Evolutionary conservation across 2,888 invertebrate genomes (phyloP), one percentile per base, ranked within the genome.

Genomic region (Orchesellides sinensis): DNA sequence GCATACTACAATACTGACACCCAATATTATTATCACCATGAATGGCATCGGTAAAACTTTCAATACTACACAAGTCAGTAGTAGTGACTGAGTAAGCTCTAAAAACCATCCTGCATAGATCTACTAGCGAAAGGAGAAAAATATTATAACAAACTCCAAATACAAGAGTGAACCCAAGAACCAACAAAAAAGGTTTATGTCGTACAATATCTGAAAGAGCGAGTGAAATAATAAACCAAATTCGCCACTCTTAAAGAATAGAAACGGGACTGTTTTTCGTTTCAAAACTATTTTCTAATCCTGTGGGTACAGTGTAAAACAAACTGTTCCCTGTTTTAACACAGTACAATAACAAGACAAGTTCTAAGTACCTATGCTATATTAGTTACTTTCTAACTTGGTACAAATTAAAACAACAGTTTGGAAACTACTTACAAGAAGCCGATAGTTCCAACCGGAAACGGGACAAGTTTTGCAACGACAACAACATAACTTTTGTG

Each of bases 21-120:
- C 59, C 59, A 59, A 27, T 59, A 59, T 56, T 56, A 56, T 56
- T 27, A 59, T 32, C 32, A 59, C 27, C 59, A 32, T 59, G 10
- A 59, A 32, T 29, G 19, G 59, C 32, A 59, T 59, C 59, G 32
- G 17, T 2, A 56, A n/a, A 49, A n/a, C 17, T 17, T n/a, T 54
- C 54, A 54, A 6, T n/a, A n/a, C n/a, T n/a, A n/a, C 19, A 59
- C 59, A 59, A 59, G 17, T 29, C n/a, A 32, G 29, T 17, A 32
- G 6, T 59, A 56, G 8, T 8, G 32, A 8, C 21, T 17, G n/a
- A 17, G 17, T n/a, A 59, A 32, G 32, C 29, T 29, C 59, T 32
- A 29, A n/a, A 29, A 19, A n/a, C 29, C 32, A 8, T 59, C 32
- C 59, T 59, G 32, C 56, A 23, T 56, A 32, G 59, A 56, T 27